Evolutionary conservation across 2,888 invertebrate genomes (phyloP).

Genomic region (Caenorhabditis becei): DNA sequence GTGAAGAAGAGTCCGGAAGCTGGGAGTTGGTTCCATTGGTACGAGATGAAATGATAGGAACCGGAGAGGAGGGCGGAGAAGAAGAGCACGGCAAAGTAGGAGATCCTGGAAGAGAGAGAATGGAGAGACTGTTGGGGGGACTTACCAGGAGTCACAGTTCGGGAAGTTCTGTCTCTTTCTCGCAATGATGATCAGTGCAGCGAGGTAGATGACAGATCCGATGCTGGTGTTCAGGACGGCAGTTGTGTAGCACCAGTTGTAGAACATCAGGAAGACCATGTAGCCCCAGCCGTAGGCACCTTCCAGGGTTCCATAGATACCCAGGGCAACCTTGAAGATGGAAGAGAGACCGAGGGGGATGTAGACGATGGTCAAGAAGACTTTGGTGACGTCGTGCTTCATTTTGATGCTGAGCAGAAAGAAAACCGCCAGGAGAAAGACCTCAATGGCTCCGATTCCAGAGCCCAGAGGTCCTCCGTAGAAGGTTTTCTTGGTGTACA

Average conservation of each 20-base stretch:
- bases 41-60: slow-evolving; percentile 44
- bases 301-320: slow-evolving; percentile 19
- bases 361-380: slow-evolving; percentile 44
- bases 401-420: slow-evolving; percentile 53
- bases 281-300: slow-evolving; percentile 56
- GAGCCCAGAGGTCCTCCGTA: slow-evolving; percentile 50
- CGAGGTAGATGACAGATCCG: slow-evolving; percentile 45
- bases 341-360: slow-evolving; percentile 54
- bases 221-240: slow-evolving; percentile 35
- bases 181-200: slow-evolving; percentile 45
- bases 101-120: slow-evolving; percentile 21
- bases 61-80: slow-evolving; percentile 53
- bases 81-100: slow-evolving; percentile 45
- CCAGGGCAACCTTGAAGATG: slow-evolving; percentile 52
- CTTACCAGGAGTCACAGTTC: slow-evolving; percentile 36
- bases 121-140: not conserved
- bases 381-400: slow-evolving; percentile 53
- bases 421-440: slow-evolving; percentile 41
- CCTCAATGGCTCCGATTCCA: slow-evolving; percentile 32
- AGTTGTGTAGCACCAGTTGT: slow-evolving; percentile 46
- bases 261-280: slow-evolving; percentile 47
- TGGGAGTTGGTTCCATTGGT: slow-evolving; percentile 56
- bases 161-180: slow-evolving; percentile 44
- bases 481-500: slow-evolving; percentile 45
- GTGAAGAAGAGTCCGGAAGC: slow-evolving; percentile 40